Percentiles rank a stretch among this genome's conserved stretches.
phyloP scores from a whole-genome alignment of 2,797 vertebrate genomes.

The Thaleichthys pacificus region DNA sequence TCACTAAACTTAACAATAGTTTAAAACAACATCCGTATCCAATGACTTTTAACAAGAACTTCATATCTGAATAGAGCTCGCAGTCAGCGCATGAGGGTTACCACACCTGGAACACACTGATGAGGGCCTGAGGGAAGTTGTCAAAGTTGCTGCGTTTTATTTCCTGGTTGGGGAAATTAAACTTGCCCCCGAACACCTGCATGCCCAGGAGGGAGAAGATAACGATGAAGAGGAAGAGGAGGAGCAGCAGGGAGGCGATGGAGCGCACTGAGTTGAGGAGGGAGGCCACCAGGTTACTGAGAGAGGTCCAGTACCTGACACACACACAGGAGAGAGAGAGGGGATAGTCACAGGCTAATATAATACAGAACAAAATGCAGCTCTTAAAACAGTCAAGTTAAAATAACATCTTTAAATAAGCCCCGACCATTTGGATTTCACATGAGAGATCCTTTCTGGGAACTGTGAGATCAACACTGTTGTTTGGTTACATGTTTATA shows the following conservation, averaged over 20 bases:
- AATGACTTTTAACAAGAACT: not conserved
- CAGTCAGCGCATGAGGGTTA: not conserved
- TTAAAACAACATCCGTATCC: not conserved
- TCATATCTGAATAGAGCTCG: not conserved
- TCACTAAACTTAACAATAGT: not conserved
- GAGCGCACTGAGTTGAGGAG: conserved; percentile 95
- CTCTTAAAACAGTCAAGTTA: too few relatives aligned
- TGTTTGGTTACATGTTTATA: too few relatives aligned
- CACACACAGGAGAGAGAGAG: conserved; percentile 20
- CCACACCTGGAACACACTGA: conserved; percentile 95
- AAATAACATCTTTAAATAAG: too few relatives aligned
- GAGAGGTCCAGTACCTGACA: conserved; percentile 90
- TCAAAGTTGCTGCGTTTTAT: conserved; percentile 92
- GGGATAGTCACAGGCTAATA: not conserved
- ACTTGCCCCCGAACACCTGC: conserved; percentile 98
- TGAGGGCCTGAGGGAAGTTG: conserved; percentile 95
- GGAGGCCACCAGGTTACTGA: conserved; percentile 94
- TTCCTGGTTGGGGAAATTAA: conserved; percentile 84
- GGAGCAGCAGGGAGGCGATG: conserved; percentile 92
- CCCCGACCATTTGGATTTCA: too few relatives aligned
- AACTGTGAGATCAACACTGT: too few relatives aligned
- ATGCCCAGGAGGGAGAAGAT: conserved; percentile 96
- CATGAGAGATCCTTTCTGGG: too few relatives aligned
- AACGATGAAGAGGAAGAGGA: conserved; percentile 95
- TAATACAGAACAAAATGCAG: not conserved